Base-by-base conservation (phyloP, 2,797 vertebrate genomes). In the Mus spretus region DNA sequence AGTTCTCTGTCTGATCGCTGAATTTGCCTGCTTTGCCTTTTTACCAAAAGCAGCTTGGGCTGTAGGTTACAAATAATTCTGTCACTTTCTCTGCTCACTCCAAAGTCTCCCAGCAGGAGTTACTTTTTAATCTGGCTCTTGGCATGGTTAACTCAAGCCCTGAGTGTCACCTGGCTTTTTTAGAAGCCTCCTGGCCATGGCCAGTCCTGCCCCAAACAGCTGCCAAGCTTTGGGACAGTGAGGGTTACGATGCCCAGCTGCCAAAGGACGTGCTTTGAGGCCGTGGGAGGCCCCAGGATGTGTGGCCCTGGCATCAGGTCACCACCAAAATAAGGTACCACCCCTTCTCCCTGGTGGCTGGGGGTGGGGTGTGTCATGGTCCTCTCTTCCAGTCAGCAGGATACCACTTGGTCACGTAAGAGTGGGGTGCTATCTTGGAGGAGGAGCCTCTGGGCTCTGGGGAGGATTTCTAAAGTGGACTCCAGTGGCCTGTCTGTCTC, bases 241-340 rank as follows among this genome's bases (percentile, higher is more conserved):
- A 53, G 61, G 80, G 34, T 20, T 57, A 20, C 31, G 61, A 61
- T 53, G 44, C 57, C 86, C 61, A 59, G 70, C 67, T 77, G 79
- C 37, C 77, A 83, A 65, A 88, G 88, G 93, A 85, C 90, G 40
- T 70, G 61, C 87, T 70, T 24, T 13, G 31, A 53, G 24, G 31
- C 8, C 10, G 59, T 70, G 88, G 93, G 88, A 78, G 80, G 87
- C 50, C 61, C 75, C 81, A 85, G 93, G 88, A 94, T 59, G 72
- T 90, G 93, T 67, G 59, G 28, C 70, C 59, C 19, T 9, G 63
- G 72, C 55, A 55, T 34, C 28, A 0, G 37, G 59, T 31, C 50
- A 50, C 37, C 81, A 85, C 70, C 44, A 37, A 50, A 90, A 59
- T 78, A 84, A 84, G 67, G 28, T 44, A 0, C 72, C 40, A 55